A percentile compares a stretch with the other conserved stretches of the same genome.
Evolutionary conservation across 2,113 vertebrate genomes (phyloP).

Genomic region (Taxidea taxus): DNA sequence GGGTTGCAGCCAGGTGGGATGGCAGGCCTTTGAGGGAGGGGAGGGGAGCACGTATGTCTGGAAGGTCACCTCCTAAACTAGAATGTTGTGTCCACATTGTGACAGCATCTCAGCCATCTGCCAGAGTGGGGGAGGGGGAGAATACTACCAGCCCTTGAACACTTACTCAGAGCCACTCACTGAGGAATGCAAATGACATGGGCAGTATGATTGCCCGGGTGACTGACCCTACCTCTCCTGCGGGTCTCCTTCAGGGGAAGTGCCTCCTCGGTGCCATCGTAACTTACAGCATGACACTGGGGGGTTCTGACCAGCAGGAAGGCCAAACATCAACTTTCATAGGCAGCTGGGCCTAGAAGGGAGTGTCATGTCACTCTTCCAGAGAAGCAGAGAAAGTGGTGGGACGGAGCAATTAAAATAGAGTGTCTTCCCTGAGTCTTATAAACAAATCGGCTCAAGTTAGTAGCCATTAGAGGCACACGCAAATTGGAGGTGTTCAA

Average conservation of each 20-base stretch:
- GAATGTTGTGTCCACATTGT: not conserved
- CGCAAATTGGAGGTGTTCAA: not conserved
- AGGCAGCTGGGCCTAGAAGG: not conserved
- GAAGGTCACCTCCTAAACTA: not conserved
- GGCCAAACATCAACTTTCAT: not conserved
- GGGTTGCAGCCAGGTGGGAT: not conserved
- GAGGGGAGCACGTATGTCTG: no score
- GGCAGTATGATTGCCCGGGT: rapidly evolving
- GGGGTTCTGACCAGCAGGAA: not conserved
- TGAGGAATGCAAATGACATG: rapidly evolving
- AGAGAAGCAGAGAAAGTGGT: not conserved
- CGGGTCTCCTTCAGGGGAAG: not conserved
- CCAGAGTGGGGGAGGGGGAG: not conserved
- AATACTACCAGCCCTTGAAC: not conserved
- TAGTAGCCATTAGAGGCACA: not conserved
- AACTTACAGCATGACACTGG: not conserved
- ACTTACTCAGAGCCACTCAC: not conserved
- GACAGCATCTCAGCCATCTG: no score
- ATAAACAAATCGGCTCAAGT: not conserved
- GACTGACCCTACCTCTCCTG: not conserved
- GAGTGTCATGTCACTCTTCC: not conserved
- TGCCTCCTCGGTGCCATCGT: not conserved
- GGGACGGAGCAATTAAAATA: not conserved
- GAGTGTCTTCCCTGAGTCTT: not conserved
- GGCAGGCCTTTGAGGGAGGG: not conserved